Evolutionary conservation across 2,797 vertebrate species (phyloP).

Genomic region (Pseudomugil gertrudae): DNA sequence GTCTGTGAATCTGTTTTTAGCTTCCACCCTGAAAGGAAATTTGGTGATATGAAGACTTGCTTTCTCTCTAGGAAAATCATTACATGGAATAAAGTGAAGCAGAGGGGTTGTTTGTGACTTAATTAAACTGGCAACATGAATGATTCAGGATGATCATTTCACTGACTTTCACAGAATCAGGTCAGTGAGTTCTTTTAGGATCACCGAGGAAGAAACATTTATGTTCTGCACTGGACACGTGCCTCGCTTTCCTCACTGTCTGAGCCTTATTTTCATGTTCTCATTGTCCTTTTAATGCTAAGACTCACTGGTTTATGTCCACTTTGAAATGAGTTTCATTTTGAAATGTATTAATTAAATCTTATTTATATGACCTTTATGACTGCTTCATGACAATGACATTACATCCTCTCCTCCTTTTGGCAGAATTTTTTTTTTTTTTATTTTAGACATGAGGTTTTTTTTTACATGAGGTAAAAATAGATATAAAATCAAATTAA

Average conservation of each 20-base stretch:
- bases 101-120: conserved; percentile 21
- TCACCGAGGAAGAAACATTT: conserved; percentile 1
- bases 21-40: not conserved
- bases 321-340: conserved; percentile 13
- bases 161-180: not conserved
- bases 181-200: conserved; percentile 11
- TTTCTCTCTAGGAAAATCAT: conserved; percentile 19
- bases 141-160: conserved; percentile 23
- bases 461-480: too few species aligned
- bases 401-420: not conserved
- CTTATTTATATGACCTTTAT: conserved; percentile 16
- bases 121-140: conserved; percentile 1
- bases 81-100: conserved; percentile 19
- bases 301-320: not conserved
- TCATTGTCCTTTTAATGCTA: not conserved
- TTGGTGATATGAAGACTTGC: conserved; percentile 4
- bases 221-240: not conserved
- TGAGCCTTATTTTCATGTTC: not conserved
- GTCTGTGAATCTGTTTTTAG: too few species aligned
- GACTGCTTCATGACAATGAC: not conserved
- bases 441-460: too few species aligned
- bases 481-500: too few species aligned
- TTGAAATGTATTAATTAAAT: conserved; percentile 18
- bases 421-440: too few species aligned
- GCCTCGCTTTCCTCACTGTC: not conserved